Percentiles rank a stretch among this genome's conserved stretches.
Conservation (phyloP, 2,888 invertebrate species). For the Prenolepis imparis region DNA sequence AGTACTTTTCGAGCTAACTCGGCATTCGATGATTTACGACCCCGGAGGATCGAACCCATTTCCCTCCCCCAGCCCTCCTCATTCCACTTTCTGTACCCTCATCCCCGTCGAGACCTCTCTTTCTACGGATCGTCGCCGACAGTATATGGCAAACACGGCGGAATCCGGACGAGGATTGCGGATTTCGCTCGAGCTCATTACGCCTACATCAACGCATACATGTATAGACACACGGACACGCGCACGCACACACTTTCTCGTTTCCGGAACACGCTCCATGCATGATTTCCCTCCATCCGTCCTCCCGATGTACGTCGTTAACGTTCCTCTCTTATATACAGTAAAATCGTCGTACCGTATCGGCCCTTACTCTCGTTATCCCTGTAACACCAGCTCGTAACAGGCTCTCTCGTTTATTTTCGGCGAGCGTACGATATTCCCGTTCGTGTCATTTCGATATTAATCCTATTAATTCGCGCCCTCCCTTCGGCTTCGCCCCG, state of each 20-base stretch:
- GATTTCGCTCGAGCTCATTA: conserved; percentile 70
- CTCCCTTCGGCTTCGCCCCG: neutral
- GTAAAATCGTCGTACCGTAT: conserved; percentile 34
- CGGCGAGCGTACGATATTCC: neutral
- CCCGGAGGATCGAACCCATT: conserved; percentile 47
- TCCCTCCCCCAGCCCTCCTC: neutral
- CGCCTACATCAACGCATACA: conserved; percentile 30
- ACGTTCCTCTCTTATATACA: conserved; percentile 29
- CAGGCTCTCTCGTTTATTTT: neutral
- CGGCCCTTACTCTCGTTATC: conserved; percentile 20
- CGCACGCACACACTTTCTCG: neutral
- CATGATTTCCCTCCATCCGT: conserved; percentile 34
- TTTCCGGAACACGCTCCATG: conserved; percentile 31
- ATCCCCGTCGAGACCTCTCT: conserved; percentile 31
- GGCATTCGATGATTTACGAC: conserved; percentile 69
- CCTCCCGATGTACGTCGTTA: conserved; percentile 33
- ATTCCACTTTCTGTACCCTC: conserved; percentile 33
- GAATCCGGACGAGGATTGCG: conserved; percentile 68
- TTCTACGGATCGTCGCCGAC: conserved; percentile 58
- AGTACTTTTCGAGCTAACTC: conserved; percentile 54
- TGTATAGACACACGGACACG: neutral
- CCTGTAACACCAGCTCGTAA: neutral
- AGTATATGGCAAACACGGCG: conserved; percentile 66
- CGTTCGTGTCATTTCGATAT: conserved; percentile 24
- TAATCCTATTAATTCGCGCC: conserved; percentile 11